Percentiles rank a stretch among this genome's conserved stretches.
Conservation (phyloP, 2,888 invertebrate genomes). For the Minunthozetes semirufus region DNA sequence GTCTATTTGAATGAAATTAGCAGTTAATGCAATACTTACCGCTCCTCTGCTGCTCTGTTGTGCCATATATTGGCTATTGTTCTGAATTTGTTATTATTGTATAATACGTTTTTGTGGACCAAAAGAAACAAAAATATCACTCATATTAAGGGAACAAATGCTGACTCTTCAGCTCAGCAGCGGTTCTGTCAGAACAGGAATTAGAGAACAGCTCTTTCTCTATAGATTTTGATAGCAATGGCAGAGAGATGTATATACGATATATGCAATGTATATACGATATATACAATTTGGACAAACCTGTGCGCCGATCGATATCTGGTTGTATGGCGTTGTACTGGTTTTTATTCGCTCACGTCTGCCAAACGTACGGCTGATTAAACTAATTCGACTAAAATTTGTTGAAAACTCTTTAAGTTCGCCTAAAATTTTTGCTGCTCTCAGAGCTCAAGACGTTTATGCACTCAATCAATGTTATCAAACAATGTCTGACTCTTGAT, state of each 20-base stretch:
- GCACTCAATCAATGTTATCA: slow-evolving; percentile 12
- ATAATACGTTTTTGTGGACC: background rate
- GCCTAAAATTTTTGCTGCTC: background rate
- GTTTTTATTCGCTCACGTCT: slow-evolving; percentile 21
- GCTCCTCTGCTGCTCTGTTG: background rate
- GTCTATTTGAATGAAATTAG: slow-evolving; percentile 19
- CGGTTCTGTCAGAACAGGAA: background rate
- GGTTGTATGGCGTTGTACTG: background rate
- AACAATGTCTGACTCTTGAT: background rate
- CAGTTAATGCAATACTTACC: slow-evolving; percentile 15
- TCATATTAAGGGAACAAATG: background rate
- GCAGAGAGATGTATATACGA: too few species aligned
- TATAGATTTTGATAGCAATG: too few species aligned
- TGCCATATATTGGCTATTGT: slow-evolving; percentile 18
- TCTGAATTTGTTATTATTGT: slow-evolving; percentile 19
- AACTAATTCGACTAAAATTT: slow-evolving; percentile 12
- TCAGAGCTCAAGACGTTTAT: background rate
- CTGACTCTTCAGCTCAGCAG: slow-evolving; percentile 3
- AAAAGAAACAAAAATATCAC: background rate
- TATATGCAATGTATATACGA: background rate
- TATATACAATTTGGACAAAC: background rate
- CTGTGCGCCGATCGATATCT: slow-evolving; percentile 16
- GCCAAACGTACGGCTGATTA: slow-evolving; percentile 27
- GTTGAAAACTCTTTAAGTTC: background rate
- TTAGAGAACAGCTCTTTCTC: background rate